A percentile compares a stretch with the other conserved stretches of the same genome.
Conservation (phyloP, 2,888 invertebrate genomes). For the Ommatoiulus sabulosus region DNA sequence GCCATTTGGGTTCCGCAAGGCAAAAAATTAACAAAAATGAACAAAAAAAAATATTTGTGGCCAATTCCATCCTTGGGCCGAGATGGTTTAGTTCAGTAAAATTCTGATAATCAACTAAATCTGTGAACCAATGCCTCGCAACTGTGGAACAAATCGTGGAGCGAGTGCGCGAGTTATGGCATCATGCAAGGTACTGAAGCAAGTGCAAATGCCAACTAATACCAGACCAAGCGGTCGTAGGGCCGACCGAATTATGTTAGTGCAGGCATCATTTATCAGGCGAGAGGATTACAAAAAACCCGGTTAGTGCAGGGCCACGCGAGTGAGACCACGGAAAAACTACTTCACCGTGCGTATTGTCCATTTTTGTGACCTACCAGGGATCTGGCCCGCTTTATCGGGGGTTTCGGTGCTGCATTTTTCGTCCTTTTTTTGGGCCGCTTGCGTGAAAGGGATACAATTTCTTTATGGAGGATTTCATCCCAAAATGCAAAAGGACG, state of each 20-base stretch:
- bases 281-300: background rate
- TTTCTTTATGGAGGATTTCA: background rate
- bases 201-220: background rate
- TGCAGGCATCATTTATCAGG: background rate
- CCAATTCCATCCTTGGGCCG: too few species aligned
- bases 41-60: too few species aligned
- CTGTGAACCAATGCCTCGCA: background rate
- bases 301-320: background rate
- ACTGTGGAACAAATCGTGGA: background rate
- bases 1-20: too few species aligned
- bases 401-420: constrained; percentile 13
- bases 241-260: background rate
- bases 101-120: too few species aligned
- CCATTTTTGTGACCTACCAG: background rate
- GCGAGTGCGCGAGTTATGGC: background rate
- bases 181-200: background rate
- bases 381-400: constrained; percentile 6
- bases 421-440: constrained; percentile 52
- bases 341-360: background rate
- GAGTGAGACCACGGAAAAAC: background rate
- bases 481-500: background rate
- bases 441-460: constrained; percentile 30
- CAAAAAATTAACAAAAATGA: too few species aligned
- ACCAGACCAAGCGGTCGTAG: background rate
- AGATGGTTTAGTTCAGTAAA: too few species aligned